A percentile compares a stretch with the other conserved stretches of the same genome.
phyloP scores from a whole-genome alignment of 2,888 invertebrate species.

The Eilema sororculum region DNA sequence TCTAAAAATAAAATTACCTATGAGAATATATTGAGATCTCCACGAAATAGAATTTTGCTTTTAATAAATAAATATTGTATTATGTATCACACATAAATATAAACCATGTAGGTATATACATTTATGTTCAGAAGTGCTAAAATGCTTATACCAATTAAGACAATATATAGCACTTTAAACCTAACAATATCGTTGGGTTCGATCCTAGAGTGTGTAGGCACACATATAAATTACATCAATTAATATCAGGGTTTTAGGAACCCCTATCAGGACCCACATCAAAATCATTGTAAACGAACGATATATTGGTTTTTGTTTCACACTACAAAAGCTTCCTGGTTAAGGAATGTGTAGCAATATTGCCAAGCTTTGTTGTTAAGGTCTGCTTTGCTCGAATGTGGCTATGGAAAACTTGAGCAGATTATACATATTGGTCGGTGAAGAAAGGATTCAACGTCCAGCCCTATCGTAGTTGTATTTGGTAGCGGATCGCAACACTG shows the following conservation, averaged over 20 bases:
- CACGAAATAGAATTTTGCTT: no score
- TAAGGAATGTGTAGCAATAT: slow-evolving; percentile 28
- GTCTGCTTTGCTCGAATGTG: neutral
- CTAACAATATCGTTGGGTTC: slow-evolving; percentile 30
- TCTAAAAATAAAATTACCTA: no score
- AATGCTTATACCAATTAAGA: neutral
- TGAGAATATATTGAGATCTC: no score
- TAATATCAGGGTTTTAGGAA: slow-evolving; percentile 53
- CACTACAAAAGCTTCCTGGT: slow-evolving; percentile 38
- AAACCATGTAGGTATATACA: no score
- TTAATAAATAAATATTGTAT: no score
- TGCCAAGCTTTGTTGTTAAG: slow-evolving; percentile 3
- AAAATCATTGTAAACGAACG: slow-evolving; percentile 53
- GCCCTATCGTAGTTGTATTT: no score
- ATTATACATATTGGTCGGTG: neutral
- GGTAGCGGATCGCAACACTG: no score
- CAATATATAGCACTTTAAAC: slow-evolving; percentile 30
- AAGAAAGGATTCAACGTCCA: no score
- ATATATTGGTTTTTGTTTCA: slow-evolving; percentile 60
- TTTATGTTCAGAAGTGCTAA: neutral
- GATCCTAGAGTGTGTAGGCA: slow-evolving; percentile 24
- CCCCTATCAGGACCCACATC: slow-evolving; percentile 60
- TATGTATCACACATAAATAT: no score
- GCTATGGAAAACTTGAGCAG: neutral
- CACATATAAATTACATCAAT: slow-evolving; percentile 61